These are phyloP conservation scores for Ichneumoninae sp. DNA, from an alignment of 2,888 invertebrate species.

Conservation along the genomic window DNA sequence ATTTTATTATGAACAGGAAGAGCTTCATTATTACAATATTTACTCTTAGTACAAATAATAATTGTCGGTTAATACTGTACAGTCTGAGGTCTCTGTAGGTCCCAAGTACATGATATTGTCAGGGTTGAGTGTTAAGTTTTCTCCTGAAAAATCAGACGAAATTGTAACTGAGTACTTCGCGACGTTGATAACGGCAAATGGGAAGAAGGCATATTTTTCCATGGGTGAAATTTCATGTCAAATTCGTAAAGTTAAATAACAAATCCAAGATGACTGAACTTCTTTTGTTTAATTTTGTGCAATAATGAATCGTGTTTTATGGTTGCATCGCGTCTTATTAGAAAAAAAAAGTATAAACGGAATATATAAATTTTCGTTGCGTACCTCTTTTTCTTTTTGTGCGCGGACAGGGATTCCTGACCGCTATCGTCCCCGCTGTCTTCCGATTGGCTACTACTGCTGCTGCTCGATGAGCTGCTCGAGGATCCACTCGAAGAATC, in stretches of 20 bases:
- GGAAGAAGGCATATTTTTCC: neutral
- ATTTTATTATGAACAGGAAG: conserved; percentile 83
- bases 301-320: neutral
- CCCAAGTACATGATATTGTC: conserved; percentile 81
- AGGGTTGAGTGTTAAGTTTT: conserved; percentile 83
- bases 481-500: conserved; percentile 95
- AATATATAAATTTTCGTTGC: conserved; percentile 29
- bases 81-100: conserved; percentile 83
- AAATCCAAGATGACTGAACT: neutral
- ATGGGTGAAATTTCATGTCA: conserved; percentile 3
- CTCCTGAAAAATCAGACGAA: conserved; percentile 78
- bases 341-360: neutral
- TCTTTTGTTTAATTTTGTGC: neutral
- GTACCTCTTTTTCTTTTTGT: conserved; percentile 91
- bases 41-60: conserved; percentile 83
- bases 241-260: neutral
- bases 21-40: conserved; percentile 82
- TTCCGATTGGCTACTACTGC: conserved; percentile 87
- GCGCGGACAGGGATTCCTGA: conserved; percentile 94
- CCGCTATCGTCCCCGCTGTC: conserved; percentile 92
- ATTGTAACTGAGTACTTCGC: neutral
- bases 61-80: conserved; percentile 84
- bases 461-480: conserved; percentile 91
- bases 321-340: neutral
- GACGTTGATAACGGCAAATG: neutral